Conservation (phyloP, 2,888 invertebrate species). For the Eristalinus sepulchralis region DNA sequence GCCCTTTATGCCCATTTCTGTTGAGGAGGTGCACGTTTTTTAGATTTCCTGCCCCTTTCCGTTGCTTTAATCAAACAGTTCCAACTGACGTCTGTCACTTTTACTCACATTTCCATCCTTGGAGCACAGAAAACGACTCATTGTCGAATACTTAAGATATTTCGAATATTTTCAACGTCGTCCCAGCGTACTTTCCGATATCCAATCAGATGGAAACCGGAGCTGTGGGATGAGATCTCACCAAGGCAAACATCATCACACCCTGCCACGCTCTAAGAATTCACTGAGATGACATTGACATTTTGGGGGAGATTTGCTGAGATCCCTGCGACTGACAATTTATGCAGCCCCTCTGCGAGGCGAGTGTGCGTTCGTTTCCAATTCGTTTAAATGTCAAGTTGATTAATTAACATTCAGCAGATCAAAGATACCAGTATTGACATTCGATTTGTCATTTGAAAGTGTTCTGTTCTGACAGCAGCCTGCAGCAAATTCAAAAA, state of each 20-base stretch:
- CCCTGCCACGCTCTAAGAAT: not conserved
- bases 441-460: not conserved
- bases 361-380: not conserved
- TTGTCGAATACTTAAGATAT: not conserved
- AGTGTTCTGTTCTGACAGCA: not conserved
- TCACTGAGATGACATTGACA: not conserved
- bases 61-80: not conserved
- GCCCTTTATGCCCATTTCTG: not conserved
- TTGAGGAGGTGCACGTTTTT: not conserved
- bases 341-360: not conserved
- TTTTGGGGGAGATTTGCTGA: not conserved
- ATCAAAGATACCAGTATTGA: not conserved
- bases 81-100: not conserved
- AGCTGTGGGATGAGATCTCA: not conserved
- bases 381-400: not conserved
- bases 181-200: not conserved
- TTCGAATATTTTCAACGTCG: not conserved
- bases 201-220: not conserved
- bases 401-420: not conserved
- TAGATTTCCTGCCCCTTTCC: not conserved
- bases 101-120: not conserved
- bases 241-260: not conserved
- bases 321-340: not conserved
- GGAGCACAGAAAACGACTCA: not conserved
- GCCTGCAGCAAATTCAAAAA: not conserved